Percentiles rank a stretch among this genome's conserved stretches.
Conservation (phyloP, 1,140 invertebrate species). For the Euura lappo region DNA sequence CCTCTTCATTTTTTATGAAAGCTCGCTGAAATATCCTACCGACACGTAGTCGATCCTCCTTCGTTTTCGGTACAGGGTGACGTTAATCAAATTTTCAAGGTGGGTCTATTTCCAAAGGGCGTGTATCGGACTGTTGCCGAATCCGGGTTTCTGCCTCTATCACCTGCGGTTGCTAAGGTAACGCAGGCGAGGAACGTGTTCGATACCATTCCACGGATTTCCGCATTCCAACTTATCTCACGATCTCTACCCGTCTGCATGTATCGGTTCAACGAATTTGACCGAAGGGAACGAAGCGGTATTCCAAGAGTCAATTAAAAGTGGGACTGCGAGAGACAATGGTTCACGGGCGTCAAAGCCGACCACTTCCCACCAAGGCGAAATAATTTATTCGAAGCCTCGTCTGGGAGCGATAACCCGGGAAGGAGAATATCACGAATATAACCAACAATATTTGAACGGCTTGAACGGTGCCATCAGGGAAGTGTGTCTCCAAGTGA, state of each 20-base stretch:
- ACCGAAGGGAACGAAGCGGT: too few species aligned
- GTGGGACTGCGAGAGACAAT: too few species aligned
- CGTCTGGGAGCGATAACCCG: background rate
- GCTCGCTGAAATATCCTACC: too few species aligned
- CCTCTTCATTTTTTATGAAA: too few species aligned
- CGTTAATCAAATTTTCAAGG: background rate
- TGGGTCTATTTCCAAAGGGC: background rate
- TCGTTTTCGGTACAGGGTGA: background rate
- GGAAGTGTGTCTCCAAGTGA: background rate
- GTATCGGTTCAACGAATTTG: too few species aligned
- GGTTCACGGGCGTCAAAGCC: background rate
- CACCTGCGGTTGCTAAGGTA: background rate
- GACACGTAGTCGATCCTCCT: background rate
- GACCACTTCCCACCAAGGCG: background rate
- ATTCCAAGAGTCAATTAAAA: too few species aligned
- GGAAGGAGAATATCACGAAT: background rate
- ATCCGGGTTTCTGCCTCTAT: too few species aligned
- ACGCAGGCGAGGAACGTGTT: background rate
- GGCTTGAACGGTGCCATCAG: background rate
- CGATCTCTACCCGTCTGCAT: background rate
- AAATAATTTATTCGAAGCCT: background rate
- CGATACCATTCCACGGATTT: background rate
- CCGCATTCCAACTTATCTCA: background rate
- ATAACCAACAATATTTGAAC: constrained; percentile 3
- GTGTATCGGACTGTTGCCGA: too few species aligned